Conservation (phyloP, 2,888 invertebrate species). For the Sympetrum striolatum region DNA sequence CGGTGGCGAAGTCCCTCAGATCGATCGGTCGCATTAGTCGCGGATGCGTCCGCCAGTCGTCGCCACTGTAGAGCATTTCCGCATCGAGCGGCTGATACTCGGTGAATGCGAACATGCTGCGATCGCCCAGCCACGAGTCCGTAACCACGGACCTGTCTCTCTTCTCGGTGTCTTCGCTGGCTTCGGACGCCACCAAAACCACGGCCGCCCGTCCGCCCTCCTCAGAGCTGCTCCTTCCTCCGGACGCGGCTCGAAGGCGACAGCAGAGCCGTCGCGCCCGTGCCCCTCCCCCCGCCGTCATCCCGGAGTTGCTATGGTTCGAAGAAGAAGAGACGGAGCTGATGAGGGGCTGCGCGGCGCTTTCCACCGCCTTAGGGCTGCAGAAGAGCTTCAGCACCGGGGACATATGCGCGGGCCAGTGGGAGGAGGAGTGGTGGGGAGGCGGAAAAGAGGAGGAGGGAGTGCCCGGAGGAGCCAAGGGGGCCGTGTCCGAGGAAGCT, state of each 20-base stretch:
- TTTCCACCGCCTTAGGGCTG: slow-evolving; percentile 81
- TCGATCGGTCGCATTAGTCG: slow-evolving; percentile 12
- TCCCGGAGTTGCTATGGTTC: slow-evolving; percentile 70
- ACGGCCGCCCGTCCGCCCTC: not conserved
- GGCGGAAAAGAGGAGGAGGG: not conserved
- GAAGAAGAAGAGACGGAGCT: slow-evolving; percentile 79
- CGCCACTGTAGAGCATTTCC: not conserved
- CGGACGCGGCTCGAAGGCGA: not conserved
- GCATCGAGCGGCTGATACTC: not conserved
- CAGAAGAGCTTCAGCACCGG: slow-evolving; percentile 84
- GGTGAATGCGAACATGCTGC: slow-evolving; percentile 60
- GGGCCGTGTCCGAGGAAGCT: slow-evolving; percentile 66
- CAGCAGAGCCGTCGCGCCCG: not conserved
- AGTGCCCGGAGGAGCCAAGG: slow-evolving; percentile 55
- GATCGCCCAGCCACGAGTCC: slow-evolving; percentile 84
- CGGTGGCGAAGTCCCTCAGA: too few relatives aligned
- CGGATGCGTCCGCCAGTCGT: not conserved
- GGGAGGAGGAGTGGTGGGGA: not conserved
- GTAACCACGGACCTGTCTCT: slow-evolving; percentile 83
- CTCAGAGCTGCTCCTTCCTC: slow-evolving; percentile 45
- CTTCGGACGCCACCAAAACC: slow-evolving; percentile 61
- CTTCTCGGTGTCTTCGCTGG: slow-evolving; percentile 76
- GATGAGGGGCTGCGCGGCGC: slow-evolving; percentile 79
- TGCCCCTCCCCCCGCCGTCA: slow-evolving; percentile 61
- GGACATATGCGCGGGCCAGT: slow-evolving; percentile 66